Conservation (phyloP, 1,140 invertebrate genomes). For the Ganaspis sp. region DNA sequence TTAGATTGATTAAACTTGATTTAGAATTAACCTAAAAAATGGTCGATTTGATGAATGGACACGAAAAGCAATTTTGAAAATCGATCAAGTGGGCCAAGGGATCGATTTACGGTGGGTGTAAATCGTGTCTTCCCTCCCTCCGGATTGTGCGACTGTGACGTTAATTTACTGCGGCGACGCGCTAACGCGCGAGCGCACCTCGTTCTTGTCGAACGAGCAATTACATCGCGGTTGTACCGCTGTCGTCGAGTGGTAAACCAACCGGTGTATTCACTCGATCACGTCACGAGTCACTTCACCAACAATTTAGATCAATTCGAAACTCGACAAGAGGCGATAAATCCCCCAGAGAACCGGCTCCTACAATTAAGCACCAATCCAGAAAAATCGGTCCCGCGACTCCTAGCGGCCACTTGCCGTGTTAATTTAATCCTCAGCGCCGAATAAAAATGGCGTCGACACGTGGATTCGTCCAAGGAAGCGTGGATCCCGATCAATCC, state of each 20-base stretch:
- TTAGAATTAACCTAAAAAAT: too few relatives aligned
- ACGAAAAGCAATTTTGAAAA: neutral
- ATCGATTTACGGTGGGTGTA: neutral
- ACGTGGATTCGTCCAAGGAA: too few relatives aligned
- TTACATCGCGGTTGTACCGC: conserved; percentile 17
- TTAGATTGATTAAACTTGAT: too few relatives aligned
- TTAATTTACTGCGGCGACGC: conserved; percentile 25
- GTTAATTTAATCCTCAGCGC: neutral
- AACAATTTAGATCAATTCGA: conserved; percentile 1
- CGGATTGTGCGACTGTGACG: conserved; percentile 12
- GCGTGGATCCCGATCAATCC: too few relatives aligned
- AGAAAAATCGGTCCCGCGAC: neutral
- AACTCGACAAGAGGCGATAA: neutral
- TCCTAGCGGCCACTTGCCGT: neutral
- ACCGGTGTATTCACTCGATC: conserved; percentile 16
- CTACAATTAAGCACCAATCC: neutral
- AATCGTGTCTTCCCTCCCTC: conserved; percentile 9
- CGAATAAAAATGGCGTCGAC: too few relatives aligned
- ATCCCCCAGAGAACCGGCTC: neutral
- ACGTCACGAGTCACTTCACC: conserved; percentile 20
- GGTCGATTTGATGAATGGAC: too few relatives aligned
- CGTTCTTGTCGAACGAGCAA: conserved; percentile 31
- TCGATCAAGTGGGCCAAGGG: neutral
- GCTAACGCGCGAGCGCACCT: conserved; percentile 10
- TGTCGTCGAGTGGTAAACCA: conserved; percentile 24